Base-by-base conservation (phyloP, 2,888 invertebrate genomes). In the Odontomyia ornata region DNA sequence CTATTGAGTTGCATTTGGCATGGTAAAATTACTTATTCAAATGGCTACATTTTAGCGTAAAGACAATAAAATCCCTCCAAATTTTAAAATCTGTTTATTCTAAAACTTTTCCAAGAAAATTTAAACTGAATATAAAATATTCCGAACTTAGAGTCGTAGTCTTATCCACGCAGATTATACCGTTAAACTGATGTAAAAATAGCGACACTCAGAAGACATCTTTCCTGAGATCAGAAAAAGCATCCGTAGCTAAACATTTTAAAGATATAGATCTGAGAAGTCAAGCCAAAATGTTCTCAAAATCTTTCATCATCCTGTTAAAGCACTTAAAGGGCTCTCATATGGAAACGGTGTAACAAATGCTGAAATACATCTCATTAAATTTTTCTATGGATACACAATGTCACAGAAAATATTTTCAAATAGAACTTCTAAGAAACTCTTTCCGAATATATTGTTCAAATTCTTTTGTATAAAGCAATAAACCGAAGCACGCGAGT, bases 181-280 rank as follows among this genome's bases (percentile, higher is more conserved):
- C 46, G 75, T 62, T n/a, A 75, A 75, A 75, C 75, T 75, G 75
- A 75, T 75, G 62, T 75, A 75, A 75, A 75, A 75, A 75, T 75
- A 75, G 75, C 75, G 64, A 75, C 75, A 73, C 73, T 73, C 75
- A 27, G 75, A 62, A 64, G 64, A 46, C 75, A 47, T 75, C 57
- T 72, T 64, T 64, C 27, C 64, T 64, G 47, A 62, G 75, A 75
- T 75, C 62, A 64, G 46, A 11, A n/a, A 21, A 62, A 62, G 25
- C 30, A 46, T 46, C 25, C 27, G 30, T 56, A 52, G 30, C 56
- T 27, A 1, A 18, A 28, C 73, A 47, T 23, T 60, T 47, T 43
- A 23, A 15, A 57, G 57, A 57, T 72, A 30, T 15, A 30, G 72
- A 72, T 56, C 72, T 73, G 21, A 36, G 60, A 43, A 57, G 60